phyloP scores from a whole-genome alignment of 1,140 invertebrate species.

The Propsilocerus akamusi region DNA sequence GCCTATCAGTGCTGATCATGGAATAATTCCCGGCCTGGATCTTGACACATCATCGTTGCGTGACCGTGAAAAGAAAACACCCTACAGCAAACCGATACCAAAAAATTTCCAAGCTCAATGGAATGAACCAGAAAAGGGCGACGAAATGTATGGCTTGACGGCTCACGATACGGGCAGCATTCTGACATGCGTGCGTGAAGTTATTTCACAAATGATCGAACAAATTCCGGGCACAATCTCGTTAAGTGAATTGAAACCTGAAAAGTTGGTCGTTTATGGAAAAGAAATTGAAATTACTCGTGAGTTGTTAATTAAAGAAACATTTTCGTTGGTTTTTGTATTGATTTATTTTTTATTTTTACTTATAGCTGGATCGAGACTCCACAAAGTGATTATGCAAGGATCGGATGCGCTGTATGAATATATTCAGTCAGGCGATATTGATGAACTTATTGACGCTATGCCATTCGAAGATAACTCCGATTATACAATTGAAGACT shows the following conservation, averaged over 20 bases:
- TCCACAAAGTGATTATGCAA: slow-evolving; percentile 51
- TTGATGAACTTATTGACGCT: slow-evolving; percentile 57
- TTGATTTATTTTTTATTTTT: background rate
- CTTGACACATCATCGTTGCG: slow-evolving; percentile 45
- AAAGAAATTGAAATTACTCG: slow-evolving; percentile 56
- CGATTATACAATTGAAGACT: too few species aligned
- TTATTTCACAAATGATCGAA: slow-evolving; percentile 46
- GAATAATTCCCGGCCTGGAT: slow-evolving; percentile 70
- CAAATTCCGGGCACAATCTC: slow-evolving; percentile 49
- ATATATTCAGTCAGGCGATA: slow-evolving; percentile 53
- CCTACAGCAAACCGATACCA: slow-evolving; percentile 89
- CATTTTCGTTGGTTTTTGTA: background rate
- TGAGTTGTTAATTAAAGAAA: slow-evolving; percentile 27
- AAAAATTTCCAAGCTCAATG: slow-evolving; percentile 90
- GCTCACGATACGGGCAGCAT: slow-evolving; percentile 29
- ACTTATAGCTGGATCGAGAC: slow-evolving; percentile 42
- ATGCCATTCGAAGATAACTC: slow-evolving; percentile 37
- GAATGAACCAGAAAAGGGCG: slow-evolving; percentile 54
- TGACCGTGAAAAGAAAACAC: slow-evolving; percentile 64
- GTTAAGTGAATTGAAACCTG: slow-evolving; percentile 47
- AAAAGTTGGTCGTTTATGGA: slow-evolving; percentile 59
- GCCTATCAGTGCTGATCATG: slow-evolving; percentile 32
- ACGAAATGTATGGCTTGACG: slow-evolving; percentile 25
- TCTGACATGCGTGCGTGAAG: slow-evolving; percentile 29
- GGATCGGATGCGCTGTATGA: slow-evolving; percentile 56